Base-by-base conservation (phyloP, 1,140 invertebrate species). In the Orius laevigatus region DNA sequence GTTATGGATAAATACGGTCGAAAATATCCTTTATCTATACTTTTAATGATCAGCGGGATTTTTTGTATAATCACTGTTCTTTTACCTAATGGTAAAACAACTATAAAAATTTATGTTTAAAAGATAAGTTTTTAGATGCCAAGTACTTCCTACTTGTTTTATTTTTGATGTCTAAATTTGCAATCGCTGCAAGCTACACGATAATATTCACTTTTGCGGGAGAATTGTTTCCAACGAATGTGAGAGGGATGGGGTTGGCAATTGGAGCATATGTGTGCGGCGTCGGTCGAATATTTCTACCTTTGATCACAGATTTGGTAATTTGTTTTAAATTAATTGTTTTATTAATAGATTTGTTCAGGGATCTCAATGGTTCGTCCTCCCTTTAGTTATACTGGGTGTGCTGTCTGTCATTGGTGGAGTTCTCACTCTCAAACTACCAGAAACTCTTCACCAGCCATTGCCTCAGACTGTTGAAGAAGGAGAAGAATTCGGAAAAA, bases 191-290 rank as follows among this genome's bases (percentile, higher is more conserved):
- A 5, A 86, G 87, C 1, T 93, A 92, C 64, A 67, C 89, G 16
- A 85, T 91, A 12, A 85, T 92, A 51, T 90, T 90, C 63, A 83
- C 87, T 1, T 89, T 89, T 61, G 85, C 86, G 56, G 85, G 84
- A 3, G 87, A 91, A 67, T 63, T 90, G 10, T 89, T 88, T 64
- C 86, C 87, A 1, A 88, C 85, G 2, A 80, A 86, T 63, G 70
- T 87, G 14, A 71, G 85, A 53, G 87, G 85, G 2, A 66, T 90
- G 20, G 87, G 86, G 8, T 87, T 90, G 51, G 85, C 84, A 11
- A 80, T 82, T 33, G 87, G 84, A 3, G 84, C 85, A n/a, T 89
- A 90, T 60, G 80, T 90, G 48, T 84, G 83, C 15, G 84, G 85
- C 14, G 64, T 89, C 51, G 87, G 85, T 16, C 68, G 90, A 10